phyloP scores from a whole-genome alignment of 1,140 invertebrate species.

The Drosophila hydei region DNA sequence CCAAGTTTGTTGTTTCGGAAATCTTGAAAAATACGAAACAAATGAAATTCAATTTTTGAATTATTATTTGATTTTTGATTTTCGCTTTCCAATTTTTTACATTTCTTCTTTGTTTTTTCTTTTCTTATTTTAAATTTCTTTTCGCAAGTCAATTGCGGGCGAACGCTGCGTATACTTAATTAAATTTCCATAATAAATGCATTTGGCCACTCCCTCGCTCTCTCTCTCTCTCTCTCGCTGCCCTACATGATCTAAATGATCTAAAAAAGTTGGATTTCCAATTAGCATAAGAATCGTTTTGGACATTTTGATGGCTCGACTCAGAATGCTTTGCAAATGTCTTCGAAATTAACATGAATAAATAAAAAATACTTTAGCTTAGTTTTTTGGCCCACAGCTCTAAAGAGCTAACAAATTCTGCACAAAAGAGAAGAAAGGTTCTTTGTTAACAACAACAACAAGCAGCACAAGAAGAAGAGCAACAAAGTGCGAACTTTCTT shows the following conservation, averaged over 20 bases:
- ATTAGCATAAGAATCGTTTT: neutral
- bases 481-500: no score
- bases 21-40: neutral
- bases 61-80: conserved; percentile 2
- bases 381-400: neutral
- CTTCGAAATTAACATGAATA: conserved; percentile 3
- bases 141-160: conserved; percentile 42
- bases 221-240: no score
- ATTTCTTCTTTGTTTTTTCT: conserved; percentile 9
- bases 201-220: neutral
- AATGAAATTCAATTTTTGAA: conserved; percentile 4
- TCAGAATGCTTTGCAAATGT: neutral
- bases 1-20: neutral
- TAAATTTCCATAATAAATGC: conserved; percentile 21
- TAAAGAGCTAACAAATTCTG: no score
- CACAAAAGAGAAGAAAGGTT: no score
- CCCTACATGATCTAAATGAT: no score
- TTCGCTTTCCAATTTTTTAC: conserved; percentile 10
- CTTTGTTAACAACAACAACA: no score
- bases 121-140: neutral
- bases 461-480: no score
- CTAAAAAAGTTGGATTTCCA: neutral
- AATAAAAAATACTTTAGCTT: neutral
- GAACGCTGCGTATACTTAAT: conserved; percentile 63
- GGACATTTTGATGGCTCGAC: neutral